These are phyloP conservation scores for Amblyopsis hoosieri DNA, from an alignment of 2,797 vertebrate genomes.

Conservation along the genomic window DNA sequence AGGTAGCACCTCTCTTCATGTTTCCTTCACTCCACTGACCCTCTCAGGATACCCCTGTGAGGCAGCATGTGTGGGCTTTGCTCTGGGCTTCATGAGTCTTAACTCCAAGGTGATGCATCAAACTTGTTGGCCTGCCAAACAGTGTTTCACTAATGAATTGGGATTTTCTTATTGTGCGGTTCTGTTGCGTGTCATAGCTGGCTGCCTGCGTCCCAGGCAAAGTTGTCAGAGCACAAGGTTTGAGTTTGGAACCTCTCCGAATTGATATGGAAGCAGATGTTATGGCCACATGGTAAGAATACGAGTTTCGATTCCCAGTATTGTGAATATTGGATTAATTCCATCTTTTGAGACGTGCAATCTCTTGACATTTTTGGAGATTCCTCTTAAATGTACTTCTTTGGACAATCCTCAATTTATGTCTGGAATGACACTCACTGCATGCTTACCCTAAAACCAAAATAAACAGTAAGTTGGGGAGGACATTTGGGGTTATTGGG, in stretches of 20 bases:
- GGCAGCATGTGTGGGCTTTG: constrained; percentile 73
- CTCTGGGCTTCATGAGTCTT: constrained; percentile 88
- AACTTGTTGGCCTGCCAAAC: background rate
- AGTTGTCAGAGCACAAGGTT: constrained; percentile 76
- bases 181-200: constrained; percentile 64
- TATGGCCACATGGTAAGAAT: constrained; percentile 82
- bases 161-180: constrained; percentile 4
- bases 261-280: constrained; percentile 79
- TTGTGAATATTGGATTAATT: too few relatives aligned
- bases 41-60: constrained; percentile 64
- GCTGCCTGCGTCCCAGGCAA: constrained; percentile 73
- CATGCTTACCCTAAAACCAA: too few relatives aligned
- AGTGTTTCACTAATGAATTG: background rate
- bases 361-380: too few relatives aligned
- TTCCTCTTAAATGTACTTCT: too few relatives aligned
- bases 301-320: constrained; percentile 19
- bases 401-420: too few relatives aligned
- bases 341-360: too few relatives aligned
- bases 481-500: too few relatives aligned
- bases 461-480: too few relatives aligned
- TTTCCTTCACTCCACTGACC: constrained; percentile 85
- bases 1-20: constrained; percentile 74
- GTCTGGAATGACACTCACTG: too few relatives aligned
- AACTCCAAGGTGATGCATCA: constrained; percentile 72
- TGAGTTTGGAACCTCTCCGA: constrained; percentile 76